A percentile compares a stretch with the other conserved stretches of the same genome.
These are phyloP conservation scores for Scaeva pyrastri DNA, from an alignment of 2,888 invertebrate genomes.

Conservation along the genomic window DNA sequence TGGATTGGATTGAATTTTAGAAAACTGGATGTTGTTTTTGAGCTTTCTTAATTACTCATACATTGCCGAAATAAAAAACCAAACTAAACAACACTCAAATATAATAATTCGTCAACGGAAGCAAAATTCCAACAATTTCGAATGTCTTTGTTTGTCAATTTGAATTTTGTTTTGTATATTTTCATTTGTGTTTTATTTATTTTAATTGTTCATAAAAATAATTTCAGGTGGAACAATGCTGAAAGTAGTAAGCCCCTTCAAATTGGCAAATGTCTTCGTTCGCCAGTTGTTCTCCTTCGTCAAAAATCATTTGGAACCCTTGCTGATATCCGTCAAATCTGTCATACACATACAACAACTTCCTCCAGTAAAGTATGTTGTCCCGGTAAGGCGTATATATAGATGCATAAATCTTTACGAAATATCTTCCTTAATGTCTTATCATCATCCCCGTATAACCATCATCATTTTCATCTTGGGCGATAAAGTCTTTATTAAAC, in stretches of 20 bases:
- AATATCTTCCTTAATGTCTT: slow-evolving; percentile 8
- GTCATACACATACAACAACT: slow-evolving; percentile 42
- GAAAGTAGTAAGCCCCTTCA: slow-evolving; percentile 78
- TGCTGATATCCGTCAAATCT: slow-evolving; percentile 78
- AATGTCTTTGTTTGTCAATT: too few relatives aligned
- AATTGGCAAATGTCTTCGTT: slow-evolving; percentile 81
- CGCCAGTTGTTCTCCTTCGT: slow-evolving; percentile 82
- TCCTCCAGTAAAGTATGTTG: slow-evolving; percentile 64
- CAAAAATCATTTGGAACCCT: slow-evolving; percentile 83
- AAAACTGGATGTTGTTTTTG: too few relatives aligned
- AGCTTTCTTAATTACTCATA: too few relatives aligned
- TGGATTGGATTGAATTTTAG: too few relatives aligned
- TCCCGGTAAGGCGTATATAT: slow-evolving; percentile 69
- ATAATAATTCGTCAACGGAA: too few relatives aligned
- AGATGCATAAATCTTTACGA: slow-evolving; percentile 16
- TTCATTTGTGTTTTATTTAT: background rate
- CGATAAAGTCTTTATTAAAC: slow-evolving; percentile 27
- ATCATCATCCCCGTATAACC: slow-evolving; percentile 38
- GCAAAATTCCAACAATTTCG: too few relatives aligned
- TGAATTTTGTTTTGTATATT: background rate
- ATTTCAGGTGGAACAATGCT: slow-evolving; percentile 82
- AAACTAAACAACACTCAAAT: too few relatives aligned
- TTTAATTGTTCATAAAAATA: slow-evolving; percentile 19
- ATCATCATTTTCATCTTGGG: slow-evolving; percentile 37
- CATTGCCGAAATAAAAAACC: too few relatives aligned